Conservation (phyloP, 2,888 invertebrate genomes). For the Acrobasis suavella region DNA sequence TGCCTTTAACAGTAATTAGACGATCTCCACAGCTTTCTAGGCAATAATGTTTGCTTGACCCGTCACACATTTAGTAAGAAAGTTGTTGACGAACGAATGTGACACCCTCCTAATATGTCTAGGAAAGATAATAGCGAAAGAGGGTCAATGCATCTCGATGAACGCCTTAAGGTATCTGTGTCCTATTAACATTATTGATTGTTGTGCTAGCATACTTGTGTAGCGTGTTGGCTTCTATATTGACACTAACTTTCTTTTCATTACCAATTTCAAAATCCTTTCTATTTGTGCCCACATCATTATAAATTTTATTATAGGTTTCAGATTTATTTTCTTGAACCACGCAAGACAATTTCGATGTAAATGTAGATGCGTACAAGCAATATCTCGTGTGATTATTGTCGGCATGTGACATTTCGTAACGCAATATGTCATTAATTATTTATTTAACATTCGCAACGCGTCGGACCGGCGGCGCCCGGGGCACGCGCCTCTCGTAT, state of each 20-base stretch:
- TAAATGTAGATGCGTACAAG: slow-evolving; percentile 14
- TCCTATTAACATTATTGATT: slow-evolving; percentile 18
- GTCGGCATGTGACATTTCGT: slow-evolving; percentile 31
- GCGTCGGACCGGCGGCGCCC: slow-evolving; percentile 24
- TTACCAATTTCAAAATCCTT: background rate
- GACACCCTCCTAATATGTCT: slow-evolving; percentile 21
- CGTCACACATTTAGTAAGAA: slow-evolving; percentile 31
- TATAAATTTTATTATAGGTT: background rate
- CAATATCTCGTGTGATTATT: slow-evolving; percentile 30
- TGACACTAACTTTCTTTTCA: slow-evolving; percentile 10
- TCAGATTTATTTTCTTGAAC: background rate
- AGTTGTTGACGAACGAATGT: slow-evolving; percentile 22
- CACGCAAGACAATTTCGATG: slow-evolving; percentile 7
- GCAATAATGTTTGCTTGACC: slow-evolving; percentile 35
- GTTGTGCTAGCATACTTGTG: background rate
- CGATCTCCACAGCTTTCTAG: slow-evolving; percentile 35
- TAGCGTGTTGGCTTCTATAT: background rate
- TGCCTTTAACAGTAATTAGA: slow-evolving; percentile 40
- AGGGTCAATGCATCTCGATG: slow-evolving; percentile 15
- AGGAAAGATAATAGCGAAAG: slow-evolving; percentile 17
- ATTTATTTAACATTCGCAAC: slow-evolving; percentile 33
- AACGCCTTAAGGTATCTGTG: slow-evolving; percentile 16
- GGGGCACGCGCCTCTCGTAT: slow-evolving; percentile 25
- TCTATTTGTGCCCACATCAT: background rate
- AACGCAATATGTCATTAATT: slow-evolving; percentile 31